A percentile compares a stretch with the other conserved stretches of the same genome.
phyloP scores from a whole-genome alignment of 2,888 invertebrate genomes.

The Tetropium fuscum region DNA sequence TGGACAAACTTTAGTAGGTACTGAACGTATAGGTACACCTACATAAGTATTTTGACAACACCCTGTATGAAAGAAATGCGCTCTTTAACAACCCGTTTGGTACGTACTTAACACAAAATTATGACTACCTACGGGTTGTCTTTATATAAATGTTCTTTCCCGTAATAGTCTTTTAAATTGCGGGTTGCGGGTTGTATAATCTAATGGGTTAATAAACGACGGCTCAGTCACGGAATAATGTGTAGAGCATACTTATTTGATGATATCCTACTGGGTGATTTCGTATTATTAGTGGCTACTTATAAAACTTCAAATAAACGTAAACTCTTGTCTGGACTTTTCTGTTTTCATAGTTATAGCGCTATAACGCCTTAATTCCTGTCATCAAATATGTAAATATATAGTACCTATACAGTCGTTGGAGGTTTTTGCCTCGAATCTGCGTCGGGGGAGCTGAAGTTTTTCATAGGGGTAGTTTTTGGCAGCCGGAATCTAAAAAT shows the following conservation, averaged over 20 bases:
- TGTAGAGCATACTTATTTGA: constrained; percentile 33
- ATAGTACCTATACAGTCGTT: too few relatives aligned
- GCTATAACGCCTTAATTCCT: too few relatives aligned
- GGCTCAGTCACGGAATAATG: constrained; percentile 46
- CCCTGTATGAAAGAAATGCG: neutral
- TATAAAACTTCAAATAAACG: constrained; percentile 17
- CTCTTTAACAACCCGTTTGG: constrained; percentile 1
- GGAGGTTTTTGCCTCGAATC: too few relatives aligned
- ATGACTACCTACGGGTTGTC: constrained; percentile 31
- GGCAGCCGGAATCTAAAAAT: too few relatives aligned
- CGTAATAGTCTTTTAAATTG: constrained; percentile 39
- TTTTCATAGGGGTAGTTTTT: too few relatives aligned
- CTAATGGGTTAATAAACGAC: constrained; percentile 52
- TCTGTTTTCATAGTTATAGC: neutral
- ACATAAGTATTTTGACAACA: neutral
- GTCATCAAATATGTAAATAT: too few relatives aligned
- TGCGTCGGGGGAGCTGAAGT: too few relatives aligned
- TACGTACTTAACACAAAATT: constrained; percentile 32
- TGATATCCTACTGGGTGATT: constrained; percentile 18
- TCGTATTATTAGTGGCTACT: constrained; percentile 11
- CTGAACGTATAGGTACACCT: neutral
- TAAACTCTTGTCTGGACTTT: constrained; percentile 1
- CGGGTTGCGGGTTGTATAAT: constrained; percentile 42
- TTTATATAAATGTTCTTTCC: constrained; percentile 37
- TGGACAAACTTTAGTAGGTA: too few relatives aligned